phyloP scores from a whole-genome alignment of 2,888 invertebrate genomes.

The Drosophila meridiana region DNA sequence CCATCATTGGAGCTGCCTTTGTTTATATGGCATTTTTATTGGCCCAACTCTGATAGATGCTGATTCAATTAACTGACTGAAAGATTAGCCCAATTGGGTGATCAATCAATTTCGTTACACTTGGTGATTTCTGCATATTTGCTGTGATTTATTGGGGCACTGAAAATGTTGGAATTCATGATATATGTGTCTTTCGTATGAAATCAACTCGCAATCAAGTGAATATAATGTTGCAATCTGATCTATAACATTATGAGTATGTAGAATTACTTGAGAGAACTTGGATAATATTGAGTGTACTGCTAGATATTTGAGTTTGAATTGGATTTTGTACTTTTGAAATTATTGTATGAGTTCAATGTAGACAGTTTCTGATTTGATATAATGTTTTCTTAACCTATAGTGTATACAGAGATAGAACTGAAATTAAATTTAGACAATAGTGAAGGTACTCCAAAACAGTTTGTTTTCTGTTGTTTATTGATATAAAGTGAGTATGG shows the following conservation, averaged over 20 bases:
- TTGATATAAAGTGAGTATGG: no score
- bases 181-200: slow-evolving; percentile 1
- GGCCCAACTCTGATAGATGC: slow-evolving; percentile 36
- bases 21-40: slow-evolving; percentile 44
- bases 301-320: not conserved
- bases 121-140: slow-evolving; percentile 19
- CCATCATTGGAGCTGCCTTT: slow-evolving; percentile 51
- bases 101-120: slow-evolving; percentile 63
- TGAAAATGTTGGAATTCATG: slow-evolving; percentile 7
- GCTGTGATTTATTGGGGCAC: slow-evolving; percentile 19
- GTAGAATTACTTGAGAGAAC: not conserved
- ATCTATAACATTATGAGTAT: not conserved
- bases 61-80: slow-evolving; percentile 51
- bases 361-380: not conserved
- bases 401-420: no score
- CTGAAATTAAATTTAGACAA: no score
- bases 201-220: not conserved
- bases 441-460: no score
- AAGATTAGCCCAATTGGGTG: slow-evolving; percentile 53
- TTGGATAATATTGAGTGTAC: not conserved
- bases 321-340: not conserved
- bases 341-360: no score
- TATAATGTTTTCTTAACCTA: not conserved
- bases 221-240: not conserved
- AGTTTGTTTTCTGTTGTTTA: no score